Percentiles rank a stretch among this genome's conserved stretches.
Evolutionary conservation across 53 echinoderm and acorn worm genomes (phyloP).

Genomic region (Astropecten irregularis): DNA sequence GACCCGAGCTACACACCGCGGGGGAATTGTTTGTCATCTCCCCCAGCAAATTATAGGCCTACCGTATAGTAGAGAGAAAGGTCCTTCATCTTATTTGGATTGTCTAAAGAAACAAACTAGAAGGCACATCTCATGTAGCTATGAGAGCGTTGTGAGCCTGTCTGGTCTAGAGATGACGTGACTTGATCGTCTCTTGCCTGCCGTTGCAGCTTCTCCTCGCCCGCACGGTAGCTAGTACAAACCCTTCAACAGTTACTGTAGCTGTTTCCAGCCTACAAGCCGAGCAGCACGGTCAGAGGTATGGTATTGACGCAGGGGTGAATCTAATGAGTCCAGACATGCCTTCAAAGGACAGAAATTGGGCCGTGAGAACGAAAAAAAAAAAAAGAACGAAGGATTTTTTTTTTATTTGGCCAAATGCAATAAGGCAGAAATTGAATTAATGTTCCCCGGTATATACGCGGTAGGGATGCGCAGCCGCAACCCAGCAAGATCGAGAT

Average conservation of each 20-base stretch:
- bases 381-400: too few relatives aligned
- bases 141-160: too few relatives aligned
- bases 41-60: too few relatives aligned
- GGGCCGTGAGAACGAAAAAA: conserved; percentile 55
- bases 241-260: conserved; percentile 44
- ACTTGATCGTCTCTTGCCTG: conserved; percentile 13
- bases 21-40: conserved; percentile 39
- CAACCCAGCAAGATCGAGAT: neutral
- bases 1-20: conserved; percentile 14
- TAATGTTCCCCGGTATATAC: neutral
- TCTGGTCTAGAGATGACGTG: conserved; percentile 21
- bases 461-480: neutral
- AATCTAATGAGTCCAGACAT: conserved; percentile 27
- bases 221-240: too few relatives aligned
- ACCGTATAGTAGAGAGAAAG: too few relatives aligned
- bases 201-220: too few relatives aligned
- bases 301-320: conserved; percentile 18
- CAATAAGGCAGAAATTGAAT: too few relatives aligned
- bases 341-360: conserved; percentile 30
- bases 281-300: conserved; percentile 8
- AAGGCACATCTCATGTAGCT: too few relatives aligned
- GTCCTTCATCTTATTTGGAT: too few relatives aligned
- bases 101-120: too few relatives aligned
- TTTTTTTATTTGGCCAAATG: too few relatives aligned
- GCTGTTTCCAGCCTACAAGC: conserved; percentile 26